Percentiles rank a stretch among this genome's conserved stretches.
Evolutionary conservation across 2,113 vertebrate species (phyloP).

Genomic region (Chionomys nivalis): DNA sequence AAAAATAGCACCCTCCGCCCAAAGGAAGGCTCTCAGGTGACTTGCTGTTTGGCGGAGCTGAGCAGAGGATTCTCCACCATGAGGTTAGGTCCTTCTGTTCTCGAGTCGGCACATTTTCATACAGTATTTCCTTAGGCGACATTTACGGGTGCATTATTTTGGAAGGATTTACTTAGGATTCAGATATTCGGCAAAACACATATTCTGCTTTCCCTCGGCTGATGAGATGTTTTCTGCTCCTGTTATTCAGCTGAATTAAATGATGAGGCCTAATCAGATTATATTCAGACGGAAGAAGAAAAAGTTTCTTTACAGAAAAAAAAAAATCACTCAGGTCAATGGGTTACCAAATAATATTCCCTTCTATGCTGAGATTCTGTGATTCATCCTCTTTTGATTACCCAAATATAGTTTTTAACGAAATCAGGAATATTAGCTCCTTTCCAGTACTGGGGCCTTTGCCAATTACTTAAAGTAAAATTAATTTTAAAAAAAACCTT

Average conservation of each 20-base stretch:
- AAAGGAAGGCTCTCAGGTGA: neutral
- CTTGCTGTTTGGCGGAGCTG: neutral
- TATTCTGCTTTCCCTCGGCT: neutral
- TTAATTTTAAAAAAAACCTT: constrained; percentile 3
- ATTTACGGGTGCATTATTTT: constrained; percentile 3
- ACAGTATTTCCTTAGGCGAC: neutral
- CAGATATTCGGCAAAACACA: constrained; percentile 41
- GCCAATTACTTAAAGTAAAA: constrained; percentile 56
- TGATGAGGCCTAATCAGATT: constrained; percentile 71
- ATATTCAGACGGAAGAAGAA: constrained; percentile 62
- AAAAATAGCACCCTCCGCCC: neutral
- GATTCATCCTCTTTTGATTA: constrained; percentile 50
- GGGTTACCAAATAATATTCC: constrained; percentile 47
- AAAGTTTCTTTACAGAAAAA: constrained; percentile 17
- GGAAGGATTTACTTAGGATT: constrained; percentile 21
- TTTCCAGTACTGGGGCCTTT: constrained; percentile 38
- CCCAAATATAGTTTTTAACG: constrained; percentile 63
- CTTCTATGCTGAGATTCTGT: neutral
- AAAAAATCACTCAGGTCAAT: neutral
- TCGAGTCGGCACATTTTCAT: neutral
- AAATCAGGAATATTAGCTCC: constrained; percentile 53
- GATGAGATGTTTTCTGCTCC: constrained; percentile 23
- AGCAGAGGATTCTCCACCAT: neutral
- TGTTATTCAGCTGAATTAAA: constrained; percentile 63
- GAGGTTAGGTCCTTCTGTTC: neutral